Percentiles rank a stretch among this genome's conserved stretches.
Conservation (phyloP, 2,797 vertebrate species). For the Myotis findleyi region DNA sequence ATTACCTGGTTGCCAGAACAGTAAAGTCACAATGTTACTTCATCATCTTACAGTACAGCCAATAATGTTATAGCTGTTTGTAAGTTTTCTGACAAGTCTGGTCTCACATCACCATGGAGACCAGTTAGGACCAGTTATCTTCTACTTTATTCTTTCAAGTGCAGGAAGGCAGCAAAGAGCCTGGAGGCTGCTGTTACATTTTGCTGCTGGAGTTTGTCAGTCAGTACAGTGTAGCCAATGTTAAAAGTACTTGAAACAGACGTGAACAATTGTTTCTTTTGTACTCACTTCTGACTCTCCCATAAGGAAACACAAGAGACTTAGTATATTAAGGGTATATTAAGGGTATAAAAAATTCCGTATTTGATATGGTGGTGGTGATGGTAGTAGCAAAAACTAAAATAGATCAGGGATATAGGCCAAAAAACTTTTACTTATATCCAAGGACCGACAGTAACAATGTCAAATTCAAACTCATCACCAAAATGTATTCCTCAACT, state of each 20-base stretch:
- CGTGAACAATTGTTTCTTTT: not conserved
- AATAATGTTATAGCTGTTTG: not conserved
- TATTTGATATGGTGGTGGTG: not conserved
- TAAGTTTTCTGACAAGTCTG: not conserved
- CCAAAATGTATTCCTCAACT: not conserved
- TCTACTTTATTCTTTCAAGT: not conserved
- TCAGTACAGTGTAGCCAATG: not conserved
- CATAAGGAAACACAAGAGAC: not conserved
- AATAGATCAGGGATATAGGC: not conserved
- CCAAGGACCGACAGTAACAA: not conserved
- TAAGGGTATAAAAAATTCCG: not conserved
- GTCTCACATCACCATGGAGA: not conserved
- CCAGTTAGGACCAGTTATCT: not conserved
- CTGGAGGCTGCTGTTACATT: not conserved
- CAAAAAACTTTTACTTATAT: not conserved
- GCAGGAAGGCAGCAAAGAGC: not conserved
- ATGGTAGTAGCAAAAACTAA: not conserved
- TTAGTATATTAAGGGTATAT: not conserved
- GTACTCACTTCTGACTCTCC: not conserved
- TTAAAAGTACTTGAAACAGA: conserved; percentile 37
- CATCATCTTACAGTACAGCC: not conserved
- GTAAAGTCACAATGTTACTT: not conserved
- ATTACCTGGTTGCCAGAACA: not conserved
- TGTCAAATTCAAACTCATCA: not conserved
- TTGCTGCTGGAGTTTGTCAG: conserved; percentile 10